Base-by-base conservation (phyloP, 2,113 vertebrate species). In the Apistogramma diplotaenia region DNA sequence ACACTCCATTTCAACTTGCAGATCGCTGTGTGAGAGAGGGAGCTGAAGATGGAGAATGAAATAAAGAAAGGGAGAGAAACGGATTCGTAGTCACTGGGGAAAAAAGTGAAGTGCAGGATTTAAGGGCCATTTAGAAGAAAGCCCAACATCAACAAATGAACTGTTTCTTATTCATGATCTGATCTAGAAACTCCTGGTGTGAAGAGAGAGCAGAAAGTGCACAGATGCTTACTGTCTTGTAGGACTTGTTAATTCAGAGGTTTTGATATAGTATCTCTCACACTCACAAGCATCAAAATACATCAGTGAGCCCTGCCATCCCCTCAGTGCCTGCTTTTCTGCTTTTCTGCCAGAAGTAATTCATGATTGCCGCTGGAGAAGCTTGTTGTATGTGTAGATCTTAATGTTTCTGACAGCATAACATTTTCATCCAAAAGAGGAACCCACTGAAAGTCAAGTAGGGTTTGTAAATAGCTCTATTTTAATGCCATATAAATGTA, bases 141-240 rank as follows among this genome's bases (percentile, higher is more conserved):
- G 76, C 83, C 82, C 81, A 75, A 74, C 75, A 76, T 85, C 61
- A 83, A 53, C 87, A 77, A 89, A 87, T 77, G 57, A 91, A 84
- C 86, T 87, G 79, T 72, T 87, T 89, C 88, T 89, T 90, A 91
- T 93, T 93, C 86, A 91, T 89, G 86, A 89, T 83, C 71, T 76
- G 78, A 85, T 80, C 80, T 71, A 74, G 33, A 78, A 86, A 54
- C 59, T 73, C 81, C 78, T 59, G 56, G 59, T 78, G 76, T 87
- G 86, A 87, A 89, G 58, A 81, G 78, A 81, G 75, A 83, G 55
- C 61, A 56, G 72, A 86, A 57, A 72, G 83, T 62, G 67, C 79
- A 85, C 85, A 84, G 74, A 61, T 85, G 75, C 82, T 74, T 71
- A 70, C 77, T 51, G 72, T 83, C 65, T 85, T 87, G 84, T 62